Conservation (phyloP, 2,113 vertebrate species). For the Syngnathus scovelli region DNA sequence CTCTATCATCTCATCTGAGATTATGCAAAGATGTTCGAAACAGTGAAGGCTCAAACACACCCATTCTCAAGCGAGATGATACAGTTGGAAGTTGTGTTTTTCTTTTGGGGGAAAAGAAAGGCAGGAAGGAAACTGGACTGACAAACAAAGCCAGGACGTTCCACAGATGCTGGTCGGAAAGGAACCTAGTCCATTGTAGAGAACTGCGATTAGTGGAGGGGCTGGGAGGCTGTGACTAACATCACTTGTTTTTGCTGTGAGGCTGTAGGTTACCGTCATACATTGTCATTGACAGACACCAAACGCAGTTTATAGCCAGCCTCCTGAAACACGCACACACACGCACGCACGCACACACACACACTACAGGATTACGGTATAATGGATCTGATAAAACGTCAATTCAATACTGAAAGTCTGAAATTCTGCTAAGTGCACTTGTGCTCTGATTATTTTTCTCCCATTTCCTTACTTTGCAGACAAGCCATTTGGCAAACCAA, state of each 20-base stretch:
- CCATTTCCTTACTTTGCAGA: slow-evolving; percentile 64
- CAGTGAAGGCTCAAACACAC: not conserved
- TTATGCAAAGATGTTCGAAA: not conserved
- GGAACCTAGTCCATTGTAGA: slow-evolving; percentile 18
- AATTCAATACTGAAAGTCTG: not conserved
- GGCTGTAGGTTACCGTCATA: not conserved
- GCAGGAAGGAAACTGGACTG: slow-evolving; percentile 50
- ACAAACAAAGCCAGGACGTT: slow-evolving; percentile 70
- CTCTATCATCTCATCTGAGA: not conserved
- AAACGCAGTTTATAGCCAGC: not conserved
- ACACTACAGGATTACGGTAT: too few relatives aligned
- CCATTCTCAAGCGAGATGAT: not conserved
- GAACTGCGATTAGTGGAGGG: slow-evolving; percentile 1
- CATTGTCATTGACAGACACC: not conserved
- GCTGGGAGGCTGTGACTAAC: not conserved
- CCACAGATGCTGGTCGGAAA: slow-evolving; percentile 22
- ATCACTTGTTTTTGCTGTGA: not conserved
- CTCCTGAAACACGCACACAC: not conserved
- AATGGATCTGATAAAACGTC: not conserved
- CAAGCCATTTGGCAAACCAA: slow-evolving; percentile 79
- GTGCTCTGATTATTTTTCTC: not conserved
- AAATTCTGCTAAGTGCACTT: not conserved
- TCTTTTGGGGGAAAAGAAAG: slow-evolving; percentile 1
- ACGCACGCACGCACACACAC: too few relatives aligned
- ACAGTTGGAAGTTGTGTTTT: not conserved